Evolutionary conservation across 2,113 vertebrate genomes (phyloP), one percentile per base, ranked within the genome.

Genomic region (Oncorhynchus masou): DNA sequence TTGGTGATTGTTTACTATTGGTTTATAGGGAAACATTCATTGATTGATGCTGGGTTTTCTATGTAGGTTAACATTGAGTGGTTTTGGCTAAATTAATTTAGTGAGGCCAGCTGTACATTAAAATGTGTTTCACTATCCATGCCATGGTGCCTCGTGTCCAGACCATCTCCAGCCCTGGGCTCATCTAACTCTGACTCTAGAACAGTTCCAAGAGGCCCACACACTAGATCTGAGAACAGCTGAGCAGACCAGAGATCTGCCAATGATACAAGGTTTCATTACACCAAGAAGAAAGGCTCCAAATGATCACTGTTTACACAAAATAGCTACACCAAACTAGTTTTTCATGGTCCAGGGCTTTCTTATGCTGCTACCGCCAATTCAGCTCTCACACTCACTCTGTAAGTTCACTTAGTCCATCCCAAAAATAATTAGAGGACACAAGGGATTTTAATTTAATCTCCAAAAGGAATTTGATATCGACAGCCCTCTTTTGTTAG

Each of bases 391-490:
- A 76, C 79, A 77, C 76, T 64, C 57, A 19, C 51, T 54, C 51
- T 54, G 15, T 1, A 54, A 77, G 59, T 22, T 62, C n/a, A 66
- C 71, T 74, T 27, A 69, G 71, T 85, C 81, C 78, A 59, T 27
- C 73, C 71, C 75, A 34, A 67, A 81, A 73, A 70, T 71, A 83
- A 86, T 80, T 77, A 78, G 57, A 54, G 59, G 73, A 81, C 71
- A 73, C 27, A 45, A 49, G 74, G 68, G 71, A 83, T 79, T 79
- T 16, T 78, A 73, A 78, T 85, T 84, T 16, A 77, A 12, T 82
- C 74, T 72, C 6, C 31, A 54, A 66, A 25, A 62, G 79, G 81
- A 75, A 88, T 82, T 45, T 4, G 75, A 78, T 83, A 82, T 81
- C 49, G 68, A 24, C n/a, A 20, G 12, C 27, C 45, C 68, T 75